Evolutionary conservation across 2,888 invertebrate genomes (phyloP).

Genomic region (Exocentrus adspersus): DNA sequence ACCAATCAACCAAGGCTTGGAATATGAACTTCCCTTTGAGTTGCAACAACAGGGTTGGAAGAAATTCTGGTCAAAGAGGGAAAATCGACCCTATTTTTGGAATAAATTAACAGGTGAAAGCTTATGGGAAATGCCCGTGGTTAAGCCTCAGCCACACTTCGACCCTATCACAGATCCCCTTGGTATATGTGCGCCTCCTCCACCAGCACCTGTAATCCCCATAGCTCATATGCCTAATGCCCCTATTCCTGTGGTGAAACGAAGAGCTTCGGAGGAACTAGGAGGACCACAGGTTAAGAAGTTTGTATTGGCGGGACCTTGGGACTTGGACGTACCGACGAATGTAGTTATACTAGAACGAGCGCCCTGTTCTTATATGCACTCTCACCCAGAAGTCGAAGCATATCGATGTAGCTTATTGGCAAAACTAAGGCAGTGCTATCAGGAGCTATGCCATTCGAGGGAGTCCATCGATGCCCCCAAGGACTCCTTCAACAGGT

Average conservation of each 20-base stretch:
- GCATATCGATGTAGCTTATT: slow-evolving; percentile 84
- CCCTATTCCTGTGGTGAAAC: slow-evolving; percentile 72
- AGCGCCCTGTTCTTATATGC: slow-evolving; percentile 84
- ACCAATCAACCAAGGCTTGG: slow-evolving; percentile 64
- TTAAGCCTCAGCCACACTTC: slow-evolving; percentile 81
- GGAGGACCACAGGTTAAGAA: slow-evolving; percentile 81
- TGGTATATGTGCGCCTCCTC: slow-evolving; percentile 48
- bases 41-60: slow-evolving; percentile 92
- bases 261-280: slow-evolving; percentile 81
- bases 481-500: slow-evolving; percentile 94
- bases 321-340: slow-evolving; percentile 94
- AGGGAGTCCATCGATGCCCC: slow-evolving; percentile 95
- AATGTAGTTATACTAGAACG: slow-evolving; percentile 92
- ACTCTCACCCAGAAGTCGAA: slow-evolving; percentile 88
- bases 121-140: slow-evolving; percentile 95
- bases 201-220: slow-evolving; percentile 34
- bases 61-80: slow-evolving; percentile 95
- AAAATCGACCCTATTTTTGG: slow-evolving; percentile 96
- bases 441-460: slow-evolving; percentile 93
- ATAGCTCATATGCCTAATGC: slow-evolving; percentile 49
- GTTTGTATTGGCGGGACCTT: slow-evolving; percentile 78
- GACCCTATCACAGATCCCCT: slow-evolving; percentile 79
- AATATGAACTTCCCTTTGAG: slow-evolving; percentile 70
- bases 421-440: slow-evolving; percentile 87
- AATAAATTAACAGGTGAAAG: slow-evolving; percentile 95